phyloP scores from a whole-genome alignment of 64 coral and sea anemone genomes.

The Actinia equina region DNA sequence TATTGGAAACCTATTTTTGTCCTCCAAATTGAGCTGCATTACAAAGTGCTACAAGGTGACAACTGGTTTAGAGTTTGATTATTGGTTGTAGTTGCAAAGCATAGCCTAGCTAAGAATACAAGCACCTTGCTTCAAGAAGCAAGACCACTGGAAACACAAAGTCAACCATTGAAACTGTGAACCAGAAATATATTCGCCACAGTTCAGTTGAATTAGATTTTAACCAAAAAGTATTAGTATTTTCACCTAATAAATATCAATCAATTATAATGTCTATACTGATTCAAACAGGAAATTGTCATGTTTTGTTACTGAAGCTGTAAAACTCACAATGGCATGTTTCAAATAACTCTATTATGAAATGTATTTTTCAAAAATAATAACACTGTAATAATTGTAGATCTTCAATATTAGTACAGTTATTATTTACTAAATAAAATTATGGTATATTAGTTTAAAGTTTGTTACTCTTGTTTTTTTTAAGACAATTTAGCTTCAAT shows the following conservation, averaged over 20 bases:
- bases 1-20: too few relatives aligned
- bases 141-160: too few relatives aligned
- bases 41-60: too few relatives aligned
- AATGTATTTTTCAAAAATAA: neutral
- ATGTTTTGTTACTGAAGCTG: neutral
- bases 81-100: too few relatives aligned
- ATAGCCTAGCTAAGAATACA: too few relatives aligned
- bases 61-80: too few relatives aligned
- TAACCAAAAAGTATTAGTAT: neutral
- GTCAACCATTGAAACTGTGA: too few relatives aligned
- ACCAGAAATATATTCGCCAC: too few relatives aligned
- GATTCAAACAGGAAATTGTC: neutral
- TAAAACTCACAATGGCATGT: neutral
- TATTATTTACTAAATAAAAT: neutral
- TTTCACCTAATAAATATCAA: neutral
- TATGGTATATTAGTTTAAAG: neutral
- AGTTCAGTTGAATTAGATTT: neutral
- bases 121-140: too few relatives aligned
- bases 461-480: neutral
- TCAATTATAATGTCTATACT: neutral
- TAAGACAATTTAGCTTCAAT: neutral
- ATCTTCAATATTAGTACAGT: neutral
- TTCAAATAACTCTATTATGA: neutral
- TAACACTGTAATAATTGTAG: neutral
- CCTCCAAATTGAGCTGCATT: too few relatives aligned